Conservation (phyloP, 53 echinoderm and acorn worm genomes). For the Hippasteria phrygiana region DNA sequence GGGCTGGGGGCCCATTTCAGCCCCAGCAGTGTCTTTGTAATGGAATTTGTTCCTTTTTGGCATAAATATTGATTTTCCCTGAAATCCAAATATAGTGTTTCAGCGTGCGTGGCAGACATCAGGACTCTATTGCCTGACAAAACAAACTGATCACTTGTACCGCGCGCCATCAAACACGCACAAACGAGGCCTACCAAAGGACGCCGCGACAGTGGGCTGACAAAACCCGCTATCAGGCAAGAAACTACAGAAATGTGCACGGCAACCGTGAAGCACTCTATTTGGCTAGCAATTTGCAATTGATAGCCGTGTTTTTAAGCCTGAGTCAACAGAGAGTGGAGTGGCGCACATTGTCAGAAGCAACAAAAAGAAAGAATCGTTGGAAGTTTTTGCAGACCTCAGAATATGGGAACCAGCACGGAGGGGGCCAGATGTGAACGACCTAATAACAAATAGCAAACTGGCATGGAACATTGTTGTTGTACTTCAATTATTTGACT, state of each 20-base stretch:
- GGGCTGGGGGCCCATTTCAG: no score
- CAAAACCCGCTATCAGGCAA: not conserved
- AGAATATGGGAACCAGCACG: constrained; percentile 5
- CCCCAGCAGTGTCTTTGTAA: not conserved
- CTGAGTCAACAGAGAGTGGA: constrained; percentile 46
- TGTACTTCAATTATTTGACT: not conserved
- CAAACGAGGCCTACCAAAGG: constrained; percentile 10
- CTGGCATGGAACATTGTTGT: not conserved
- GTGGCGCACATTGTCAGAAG: constrained; percentile 34
- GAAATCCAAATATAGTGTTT: constrained; percentile 45
- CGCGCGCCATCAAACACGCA: constrained; percentile 24
- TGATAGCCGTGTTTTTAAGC: constrained; percentile 48
- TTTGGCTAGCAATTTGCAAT: constrained; percentile 57
- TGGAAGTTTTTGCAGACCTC: constrained; percentile 56
- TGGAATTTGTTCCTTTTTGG: constrained; percentile 33
- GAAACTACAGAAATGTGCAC: constrained; percentile 4
- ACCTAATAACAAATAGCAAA: constrained; percentile 18
- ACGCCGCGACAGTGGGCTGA: not conserved
- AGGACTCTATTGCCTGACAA: constrained; percentile 30
- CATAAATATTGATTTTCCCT: constrained; percentile 49
- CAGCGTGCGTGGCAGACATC: constrained; percentile 57
- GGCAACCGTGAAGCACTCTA: constrained; percentile 27
- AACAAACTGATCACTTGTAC: constrained; percentile 58
- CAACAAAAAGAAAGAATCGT: not conserved
- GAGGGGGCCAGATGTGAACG: constrained; percentile 22